Conservation (phyloP, 1,140 invertebrate species). For the Euschistus heros region DNA sequence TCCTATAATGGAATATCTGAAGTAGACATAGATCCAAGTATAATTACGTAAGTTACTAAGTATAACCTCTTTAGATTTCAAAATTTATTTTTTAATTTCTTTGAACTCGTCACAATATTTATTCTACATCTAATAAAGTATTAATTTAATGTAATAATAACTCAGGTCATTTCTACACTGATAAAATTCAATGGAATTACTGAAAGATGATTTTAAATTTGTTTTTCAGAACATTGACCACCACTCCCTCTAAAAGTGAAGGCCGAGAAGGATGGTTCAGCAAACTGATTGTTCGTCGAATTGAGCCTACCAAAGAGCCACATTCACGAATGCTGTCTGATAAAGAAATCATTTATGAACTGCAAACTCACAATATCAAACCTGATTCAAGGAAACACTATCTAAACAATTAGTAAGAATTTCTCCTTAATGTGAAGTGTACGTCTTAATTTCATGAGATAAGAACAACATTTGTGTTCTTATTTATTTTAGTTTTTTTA, state of each 20-base stretch:
- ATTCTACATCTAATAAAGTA: too few species aligned
- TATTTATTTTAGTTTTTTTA: too few species aligned
- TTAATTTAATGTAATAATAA: too few species aligned
- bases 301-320: slow-evolving; percentile 88
- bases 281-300: slow-evolving; percentile 77
- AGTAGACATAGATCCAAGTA: too few species aligned
- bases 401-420: slow-evolving; percentile 79
- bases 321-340: slow-evolving; percentile 90
- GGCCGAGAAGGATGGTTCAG: slow-evolving; percentile 70
- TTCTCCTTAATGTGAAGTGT: neutral
- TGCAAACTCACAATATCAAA: slow-evolving; percentile 88
- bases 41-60: too few species aligned
- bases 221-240: slow-evolving; percentile 8
- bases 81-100: too few species aligned
- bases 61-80: too few species aligned
- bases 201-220: neutral
- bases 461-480: neutral
- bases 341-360: slow-evolving; percentile 86
- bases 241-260: slow-evolving; percentile 3
- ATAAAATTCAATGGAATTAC: too few species aligned
- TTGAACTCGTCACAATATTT: too few species aligned
- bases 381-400: slow-evolving; percentile 78
- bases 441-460: slow-evolving; percentile 2
- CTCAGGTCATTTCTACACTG: too few species aligned
- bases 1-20: too few species aligned